Conservation (phyloP, 1,140 invertebrate genomes). For the Caenorhabditis inopinata region DNA sequence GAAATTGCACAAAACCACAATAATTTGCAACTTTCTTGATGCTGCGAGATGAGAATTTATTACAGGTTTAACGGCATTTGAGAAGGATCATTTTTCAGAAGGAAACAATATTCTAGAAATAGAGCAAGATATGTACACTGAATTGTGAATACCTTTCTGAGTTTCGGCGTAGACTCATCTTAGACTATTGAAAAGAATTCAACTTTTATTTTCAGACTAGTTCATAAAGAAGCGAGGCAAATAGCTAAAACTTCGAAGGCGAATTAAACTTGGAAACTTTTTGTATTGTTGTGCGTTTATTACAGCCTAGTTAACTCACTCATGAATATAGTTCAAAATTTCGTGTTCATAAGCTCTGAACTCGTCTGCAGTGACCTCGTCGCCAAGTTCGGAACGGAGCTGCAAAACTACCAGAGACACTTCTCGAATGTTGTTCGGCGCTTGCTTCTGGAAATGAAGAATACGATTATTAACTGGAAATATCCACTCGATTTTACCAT, state of each 20-base stretch:
- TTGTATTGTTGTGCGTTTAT: neutral
- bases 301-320: slow-evolving; percentile 44
- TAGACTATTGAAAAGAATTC: no score
- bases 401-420: slow-evolving; percentile 61
- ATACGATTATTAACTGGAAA: neutral
- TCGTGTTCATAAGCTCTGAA: slow-evolving; percentile 54
- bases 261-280: neutral
- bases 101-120: no score
- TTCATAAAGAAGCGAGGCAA: no score
- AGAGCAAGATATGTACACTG: no score
- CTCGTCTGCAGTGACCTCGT: slow-evolving; percentile 45
- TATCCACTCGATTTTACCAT: neutral
- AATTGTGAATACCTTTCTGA: neutral
- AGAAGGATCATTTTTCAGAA: no score
- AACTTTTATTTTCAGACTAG: no score
- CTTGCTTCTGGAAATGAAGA: slow-evolving; percentile 1
- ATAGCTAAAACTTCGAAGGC: no score
- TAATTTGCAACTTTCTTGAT: no score
- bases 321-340: slow-evolving; percentile 54
- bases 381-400: slow-evolving; percentile 58
- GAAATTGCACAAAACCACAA: no score
- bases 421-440: slow-evolving; percentile 59
- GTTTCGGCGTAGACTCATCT: no score
- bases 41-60: no score
- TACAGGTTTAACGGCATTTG: no score